Conservation (phyloP, 2,888 invertebrate species). For the Paralinhomoeus sp. region DNA sequence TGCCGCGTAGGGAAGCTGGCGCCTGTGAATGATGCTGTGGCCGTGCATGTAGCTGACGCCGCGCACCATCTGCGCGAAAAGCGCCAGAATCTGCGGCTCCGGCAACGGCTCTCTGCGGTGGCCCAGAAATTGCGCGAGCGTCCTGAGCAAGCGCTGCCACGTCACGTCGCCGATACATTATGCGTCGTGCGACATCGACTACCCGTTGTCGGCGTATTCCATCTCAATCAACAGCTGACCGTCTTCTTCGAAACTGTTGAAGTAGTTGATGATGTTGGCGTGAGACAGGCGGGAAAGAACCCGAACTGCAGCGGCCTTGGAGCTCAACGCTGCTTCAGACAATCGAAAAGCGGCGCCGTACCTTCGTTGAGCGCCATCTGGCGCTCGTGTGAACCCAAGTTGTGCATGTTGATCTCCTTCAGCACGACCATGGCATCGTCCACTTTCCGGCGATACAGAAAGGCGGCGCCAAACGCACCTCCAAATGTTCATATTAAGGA, state of each 20-base stretch:
- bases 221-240: constrained; percentile 48
- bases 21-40: constrained; percentile 38
- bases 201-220: constrained; percentile 54
- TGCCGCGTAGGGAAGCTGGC: no score
- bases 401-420: constrained; percentile 48
- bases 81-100: constrained; percentile 40
- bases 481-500: constrained; percentile 3
- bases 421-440: constrained; percentile 45
- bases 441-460: constrained; percentile 40
- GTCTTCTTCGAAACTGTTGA: constrained; percentile 48
- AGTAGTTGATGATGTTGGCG: constrained; percentile 48
- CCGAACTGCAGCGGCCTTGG: constrained; percentile 25
- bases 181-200: no score
- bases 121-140: constrained; percentile 41
- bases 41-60: constrained; percentile 48
- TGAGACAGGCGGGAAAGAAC: constrained; percentile 47
- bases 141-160: constrained; percentile 25
- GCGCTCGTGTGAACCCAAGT: constrained; percentile 42
- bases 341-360: neutral
- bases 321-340: constrained; percentile 1
- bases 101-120: constrained; percentile 34
- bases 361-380: constrained; percentile 33
- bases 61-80: constrained; percentile 44
- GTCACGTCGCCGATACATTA: neutral
- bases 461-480: constrained; percentile 48